Base-by-base conservation (phyloP, 2,888 invertebrate genomes). In the Eupsilia transversa region DNA sequence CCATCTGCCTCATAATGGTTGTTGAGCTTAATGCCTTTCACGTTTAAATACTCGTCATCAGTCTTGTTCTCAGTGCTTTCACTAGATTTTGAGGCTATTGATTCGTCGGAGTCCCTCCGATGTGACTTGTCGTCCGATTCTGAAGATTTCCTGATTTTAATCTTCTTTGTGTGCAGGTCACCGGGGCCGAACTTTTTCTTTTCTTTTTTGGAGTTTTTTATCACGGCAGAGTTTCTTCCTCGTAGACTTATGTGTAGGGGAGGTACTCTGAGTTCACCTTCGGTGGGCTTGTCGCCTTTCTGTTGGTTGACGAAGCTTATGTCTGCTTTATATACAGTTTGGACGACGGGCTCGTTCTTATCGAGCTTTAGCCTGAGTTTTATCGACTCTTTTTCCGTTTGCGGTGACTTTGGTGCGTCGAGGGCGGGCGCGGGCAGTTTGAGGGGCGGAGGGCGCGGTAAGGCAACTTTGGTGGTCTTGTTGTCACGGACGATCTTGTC, bases 161-260 rank as follows among this genome's bases (percentile, higher is more conserved):
- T 95, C 88, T 97, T 97, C 90, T 97, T 97, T 67, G 96, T 93
- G 86, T 96, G 97, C 46, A 96, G 88, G 60, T 97, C 90, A 20
- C 96, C 96, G 0, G 95, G 94, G 52, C 94, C 94, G 79, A 96
- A 93, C 88, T 97, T 97, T 89, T 97, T 97, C 87, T 97, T 96
- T 77, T 97, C 97, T 86, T 98, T 98, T 87, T 98, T 98, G 67
- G 98, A 98, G 91, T 98, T 97, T 89, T 97, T 98, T 86, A 98
- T 98, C 65, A 99, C 98, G 57, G 98, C 98, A 0, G 98, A 98
- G 92, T 98, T 98, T 74, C 98, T 97, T 1, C 98, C 98, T 77
- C 98, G 97, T 59, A 99, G 94, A 74, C 98, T 98, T 88, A 99
- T 99, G 92, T 99, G 99, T 79, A 99, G 95, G 2, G 99, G 99